phyloP scores from a whole-genome alignment of 2,888 invertebrate genomes.

The Orgyia antiqua region DNA sequence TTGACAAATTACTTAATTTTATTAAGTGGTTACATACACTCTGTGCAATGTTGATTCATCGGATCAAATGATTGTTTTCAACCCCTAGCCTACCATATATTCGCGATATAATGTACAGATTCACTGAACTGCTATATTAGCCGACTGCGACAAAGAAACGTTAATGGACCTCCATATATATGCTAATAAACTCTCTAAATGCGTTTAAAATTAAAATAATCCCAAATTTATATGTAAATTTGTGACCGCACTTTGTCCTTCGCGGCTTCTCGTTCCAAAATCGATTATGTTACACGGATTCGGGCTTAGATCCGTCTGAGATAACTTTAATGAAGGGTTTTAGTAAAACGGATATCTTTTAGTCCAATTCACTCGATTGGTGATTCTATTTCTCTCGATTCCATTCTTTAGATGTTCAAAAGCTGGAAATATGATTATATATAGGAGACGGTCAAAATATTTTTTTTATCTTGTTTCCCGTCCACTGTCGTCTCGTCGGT shows the following conservation, averaged over 20 bases:
- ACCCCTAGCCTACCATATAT: constrained; percentile 24
- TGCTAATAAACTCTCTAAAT: constrained; percentile 71
- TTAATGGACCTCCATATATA: constrained; percentile 66
- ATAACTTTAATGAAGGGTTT: constrained; percentile 71
- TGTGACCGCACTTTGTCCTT: constrained; percentile 71
- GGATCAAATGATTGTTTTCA: constrained; percentile 25
- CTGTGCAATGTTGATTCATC: constrained; percentile 46
- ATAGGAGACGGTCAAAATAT: constrained; percentile 24
- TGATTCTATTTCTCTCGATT: constrained; percentile 35
- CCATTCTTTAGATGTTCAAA: constrained; percentile 14
- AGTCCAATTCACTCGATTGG: constrained; percentile 50
- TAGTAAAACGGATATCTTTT: constrained; percentile 53
- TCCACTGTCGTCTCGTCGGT: too few species aligned
- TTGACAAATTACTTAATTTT: constrained; percentile 73
- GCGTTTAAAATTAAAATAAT: constrained; percentile 75
- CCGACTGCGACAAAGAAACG: constrained; percentile 59
- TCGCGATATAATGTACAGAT: constrained; percentile 40
- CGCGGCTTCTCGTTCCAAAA: constrained; percentile 65
- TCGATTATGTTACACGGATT: constrained; percentile 72
- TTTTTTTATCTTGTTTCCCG: constrained; percentile 37
- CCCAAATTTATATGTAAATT: constrained; percentile 75
- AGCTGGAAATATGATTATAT: constrained; percentile 18
- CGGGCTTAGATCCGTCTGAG: constrained; percentile 57
- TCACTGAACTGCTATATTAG: constrained; percentile 61
- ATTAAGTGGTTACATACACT: constrained; percentile 62